A percentile compares a stretch with the other conserved stretches of the same genome.
phyloP scores from a whole-genome alignment of 2,888 invertebrate genomes.

The Halocaridina rubra region DNA sequence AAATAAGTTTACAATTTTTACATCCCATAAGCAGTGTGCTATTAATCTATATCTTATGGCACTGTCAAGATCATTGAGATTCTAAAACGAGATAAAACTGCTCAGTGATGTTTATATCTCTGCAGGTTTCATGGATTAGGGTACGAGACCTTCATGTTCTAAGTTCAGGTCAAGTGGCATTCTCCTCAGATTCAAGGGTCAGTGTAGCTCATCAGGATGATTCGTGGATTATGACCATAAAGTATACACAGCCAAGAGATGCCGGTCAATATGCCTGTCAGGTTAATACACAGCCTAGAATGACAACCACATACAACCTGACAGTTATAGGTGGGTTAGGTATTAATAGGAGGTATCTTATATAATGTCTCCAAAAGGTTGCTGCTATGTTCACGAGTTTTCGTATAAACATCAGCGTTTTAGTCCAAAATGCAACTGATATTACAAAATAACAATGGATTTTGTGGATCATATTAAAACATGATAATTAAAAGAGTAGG shows the following conservation, averaged over 20 bases:
- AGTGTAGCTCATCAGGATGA: constrained; percentile 20
- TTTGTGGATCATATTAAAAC: no score
- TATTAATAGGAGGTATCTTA: no score
- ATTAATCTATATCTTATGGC: no score
- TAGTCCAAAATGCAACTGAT: no score
- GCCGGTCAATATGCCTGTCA: constrained; percentile 55
- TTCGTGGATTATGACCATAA: constrained; percentile 55
- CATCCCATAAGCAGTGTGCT: no score
- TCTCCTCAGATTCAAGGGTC: constrained; percentile 54
- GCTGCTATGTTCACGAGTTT: no score
- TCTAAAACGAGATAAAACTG: background rate
- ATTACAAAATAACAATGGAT: no score
- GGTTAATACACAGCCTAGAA: constrained; percentile 56
- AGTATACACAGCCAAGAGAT: constrained; percentile 54
- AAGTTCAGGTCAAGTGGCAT: constrained; percentile 46
- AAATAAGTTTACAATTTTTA: no score
- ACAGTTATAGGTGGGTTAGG: constrained; percentile 53
- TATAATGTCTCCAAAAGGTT: no score
- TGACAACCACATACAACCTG: constrained; percentile 51
- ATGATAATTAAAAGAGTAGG: no score
- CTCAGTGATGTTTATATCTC: background rate
- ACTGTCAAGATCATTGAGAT: background rate
- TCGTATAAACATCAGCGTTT: no score
- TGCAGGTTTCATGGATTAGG: constrained; percentile 57
- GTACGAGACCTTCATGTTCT: constrained; percentile 60